phyloP scores from a whole-genome alignment of 2,113 vertebrate species.

The Candoia aspera region DNA sequence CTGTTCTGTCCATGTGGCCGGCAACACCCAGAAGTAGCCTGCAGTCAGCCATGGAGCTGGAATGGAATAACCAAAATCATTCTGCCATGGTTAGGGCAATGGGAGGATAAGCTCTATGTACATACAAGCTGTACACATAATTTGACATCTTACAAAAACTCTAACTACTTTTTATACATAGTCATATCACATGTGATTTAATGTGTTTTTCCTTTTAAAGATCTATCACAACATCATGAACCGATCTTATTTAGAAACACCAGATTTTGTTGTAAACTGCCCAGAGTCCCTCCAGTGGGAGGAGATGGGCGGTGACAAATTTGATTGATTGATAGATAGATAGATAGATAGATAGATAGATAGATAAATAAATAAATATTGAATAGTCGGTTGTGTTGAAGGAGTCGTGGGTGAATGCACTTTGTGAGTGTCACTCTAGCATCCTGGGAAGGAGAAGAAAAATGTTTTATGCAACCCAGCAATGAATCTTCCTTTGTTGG shows the following conservation, averaged over 20 bases:
- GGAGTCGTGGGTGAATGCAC: neutral
- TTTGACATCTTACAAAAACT: neutral
- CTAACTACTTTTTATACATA: neutral
- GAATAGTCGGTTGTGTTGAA: neutral
- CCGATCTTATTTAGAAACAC: neutral
- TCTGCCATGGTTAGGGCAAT: neutral
- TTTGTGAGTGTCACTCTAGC: neutral
- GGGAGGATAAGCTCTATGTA: neutral
- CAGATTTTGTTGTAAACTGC: too few species aligned
- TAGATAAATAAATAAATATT: too few species aligned
- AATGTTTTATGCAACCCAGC: conserved; percentile 11
- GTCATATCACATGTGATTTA: neutral
- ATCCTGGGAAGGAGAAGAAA: neutral
- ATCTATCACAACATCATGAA: neutral
- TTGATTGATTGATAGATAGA: too few species aligned
- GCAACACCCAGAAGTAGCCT: neutral
- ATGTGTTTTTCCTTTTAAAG: neutral
- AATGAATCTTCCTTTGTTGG: neutral
- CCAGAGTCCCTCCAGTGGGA: too few species aligned
- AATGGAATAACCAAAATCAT: neutral
- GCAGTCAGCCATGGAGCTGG: neutral
- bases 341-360: too few species aligned
- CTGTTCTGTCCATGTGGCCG: neutral
- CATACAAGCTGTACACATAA: neutral
- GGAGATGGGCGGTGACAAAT: too few species aligned